A percentile compares a stretch with the other conserved stretches of the same genome.
Evolutionary conservation across 2,113 vertebrate species (phyloP).

Genomic region (Perca flavescens): DNA sequence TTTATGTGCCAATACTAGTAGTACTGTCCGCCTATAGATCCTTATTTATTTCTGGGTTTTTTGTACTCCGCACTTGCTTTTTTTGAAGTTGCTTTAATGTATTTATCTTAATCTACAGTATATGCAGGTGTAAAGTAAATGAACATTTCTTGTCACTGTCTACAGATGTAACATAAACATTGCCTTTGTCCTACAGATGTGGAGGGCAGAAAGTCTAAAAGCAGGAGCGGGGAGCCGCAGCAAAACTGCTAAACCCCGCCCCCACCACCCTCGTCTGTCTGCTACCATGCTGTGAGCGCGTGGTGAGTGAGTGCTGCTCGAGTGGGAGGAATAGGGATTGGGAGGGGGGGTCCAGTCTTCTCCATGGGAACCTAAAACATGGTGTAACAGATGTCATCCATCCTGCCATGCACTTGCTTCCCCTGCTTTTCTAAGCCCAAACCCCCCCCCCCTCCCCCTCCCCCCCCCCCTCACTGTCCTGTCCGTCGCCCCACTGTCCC

Average conservation of each 20-base stretch:
- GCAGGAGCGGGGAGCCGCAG: conserved; percentile 94
- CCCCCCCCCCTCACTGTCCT: conserved; percentile 28
- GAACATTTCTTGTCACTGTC: conserved; percentile 18
- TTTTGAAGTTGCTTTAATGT: conserved; percentile 47
- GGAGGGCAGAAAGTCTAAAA: conserved; percentile 98
- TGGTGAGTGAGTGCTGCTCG: conserved; percentile 85
- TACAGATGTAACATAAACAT: conserved; percentile 86
- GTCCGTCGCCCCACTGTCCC: conserved; percentile 36
- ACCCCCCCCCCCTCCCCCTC: neutral
- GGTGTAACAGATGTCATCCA: conserved; percentile 79
- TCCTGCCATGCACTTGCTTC: conserved; percentile 69
- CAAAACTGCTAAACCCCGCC: conserved; percentile 93
- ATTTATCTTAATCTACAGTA: conserved; percentile 49
- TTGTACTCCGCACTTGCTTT: conserved; percentile 36
- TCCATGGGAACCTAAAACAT: conserved; percentile 76
- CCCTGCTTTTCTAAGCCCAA: conserved; percentile 51
- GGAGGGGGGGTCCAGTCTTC: conserved; percentile 30
- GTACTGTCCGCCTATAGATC: conserved; percentile 18
- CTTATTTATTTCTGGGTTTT: conserved; percentile 74
- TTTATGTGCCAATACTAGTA: conserved; percentile 45
- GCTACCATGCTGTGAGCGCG: conserved; percentile 91
- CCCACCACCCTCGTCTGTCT: conserved; percentile 71
- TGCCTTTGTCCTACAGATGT: conserved; percentile 99
- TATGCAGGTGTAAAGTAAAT: conserved; percentile 24
- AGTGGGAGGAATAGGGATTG: conserved; percentile 79